Base-by-base conservation (phyloP, 2,888 invertebrate species). In the Drosophila subquinaria region DNA sequence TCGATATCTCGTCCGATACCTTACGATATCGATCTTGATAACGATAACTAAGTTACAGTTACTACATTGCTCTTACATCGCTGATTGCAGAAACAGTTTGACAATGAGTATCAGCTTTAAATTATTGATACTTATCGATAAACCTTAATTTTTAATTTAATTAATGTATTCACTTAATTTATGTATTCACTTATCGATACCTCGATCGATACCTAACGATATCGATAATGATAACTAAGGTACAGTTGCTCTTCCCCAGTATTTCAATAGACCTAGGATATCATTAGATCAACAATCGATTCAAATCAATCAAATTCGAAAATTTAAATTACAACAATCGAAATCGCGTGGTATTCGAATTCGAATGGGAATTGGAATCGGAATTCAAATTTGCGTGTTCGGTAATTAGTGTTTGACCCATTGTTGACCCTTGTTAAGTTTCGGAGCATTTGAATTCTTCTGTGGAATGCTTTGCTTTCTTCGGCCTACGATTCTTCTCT, bases 351-450 rank as follows among this genome's bases (percentile, higher is more conserved):
- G 23, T 2, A 53, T 35, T 43, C 11, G 10, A n/a, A 10, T 6
- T 11, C 17, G 35, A 43, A 20, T 11, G 10, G 8, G 11, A 20
- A 43, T 43, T 11, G 13, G 35, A 43, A 43, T 11, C 5, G 8
- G 5, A 20, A 43, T 43, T 4, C 27, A 33, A n/a, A n/a, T n/a
- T n/a, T n/a, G n/a, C n/a, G n/a, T n/a, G n/a, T n/a, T n/a, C n/a
- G n/a, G 40, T 61, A 68, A 68, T 63, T 56, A 68, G 56, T 63
- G 33, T 38, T 51, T 50, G 67, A 69, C 59, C 53, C 51, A 30
- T 57, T 61, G 55, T 70, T 68, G 63, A 71, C 61, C 69, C 64
- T 27, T 45, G 71, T 64, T 60, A 51, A 64, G 52, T 69, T 61
- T 63, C 50, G 59, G 45, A 51, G 38, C 60, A 71, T 53, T 66